Evolutionary conservation across 2,113 vertebrate species (phyloP), one percentile per base, ranked within the genome.

Genomic region (Irena cyanogastra): DNA sequence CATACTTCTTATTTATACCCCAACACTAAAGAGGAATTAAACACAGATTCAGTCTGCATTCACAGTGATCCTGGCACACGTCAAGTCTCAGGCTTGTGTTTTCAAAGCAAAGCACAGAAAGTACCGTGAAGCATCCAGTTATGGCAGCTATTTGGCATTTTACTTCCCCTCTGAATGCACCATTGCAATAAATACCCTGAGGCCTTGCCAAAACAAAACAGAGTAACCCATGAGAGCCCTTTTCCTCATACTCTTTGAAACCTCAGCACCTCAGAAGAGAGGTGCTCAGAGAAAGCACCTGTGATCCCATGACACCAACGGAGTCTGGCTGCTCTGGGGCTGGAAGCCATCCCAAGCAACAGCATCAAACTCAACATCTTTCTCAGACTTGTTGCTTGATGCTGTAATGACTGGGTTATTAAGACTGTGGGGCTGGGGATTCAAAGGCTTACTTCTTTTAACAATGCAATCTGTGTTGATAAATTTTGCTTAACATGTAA

Each of bases 1-100:
- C 72, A 86, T 66, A 90, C 49, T 93, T 92, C 74, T 76, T 91
- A 81, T 91, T 95, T 94, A 90, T 65, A 94, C 35, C 39, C 75
- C 79, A 75, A 6, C 6, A 39, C 37, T 75, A 54, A 76, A 93
- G 41, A 82, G 21, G 66, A 94, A 94, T 92, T 88, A 90, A 94
- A 92, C 60, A 79, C 83, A 89, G 86, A 92, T 68, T 89, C 80
- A 78, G 42, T 30, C 49, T 64, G 88, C 64, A 53, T 86, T 88
- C 88, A 86, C 64, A 71, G 82, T 17, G 64, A 92, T 84, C 70
- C 87, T 91, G 76, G 83, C 87, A 90, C 75, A 88, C 5, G 1
- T 57, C 64, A 88, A 80, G 45, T 74, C 76, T 80, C 76, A 74
- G 71, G 42, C 68, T 95, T 74, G 19, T 71, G 41, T 92, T 94